Percentiles rank a stretch among this genome's conserved stretches.
phyloP scores from a whole-genome alignment of 2,797 vertebrate species.

The Pteropus rufus region DNA sequence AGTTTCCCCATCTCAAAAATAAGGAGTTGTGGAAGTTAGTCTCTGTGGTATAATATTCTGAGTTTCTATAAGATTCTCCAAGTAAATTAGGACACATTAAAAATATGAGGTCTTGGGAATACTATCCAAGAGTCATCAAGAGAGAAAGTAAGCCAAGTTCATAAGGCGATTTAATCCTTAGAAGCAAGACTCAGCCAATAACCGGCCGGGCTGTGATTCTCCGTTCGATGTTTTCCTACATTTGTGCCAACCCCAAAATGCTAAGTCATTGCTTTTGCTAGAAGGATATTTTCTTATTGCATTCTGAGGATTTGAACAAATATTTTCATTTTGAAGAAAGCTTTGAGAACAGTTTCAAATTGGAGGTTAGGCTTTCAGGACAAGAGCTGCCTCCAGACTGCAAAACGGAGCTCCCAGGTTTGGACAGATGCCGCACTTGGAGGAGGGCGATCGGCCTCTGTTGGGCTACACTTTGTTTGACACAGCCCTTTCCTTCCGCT shows the following conservation, averaged over 20 bases:
- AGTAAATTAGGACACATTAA: constrained; percentile 54
- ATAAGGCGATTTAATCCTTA: constrained; percentile 62
- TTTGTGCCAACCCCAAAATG: constrained; percentile 69
- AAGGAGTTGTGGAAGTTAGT: not conserved
- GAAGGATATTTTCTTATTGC: constrained; percentile 78
- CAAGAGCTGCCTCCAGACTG: constrained; percentile 7
- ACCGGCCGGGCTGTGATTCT: constrained; percentile 45
- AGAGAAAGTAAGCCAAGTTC: constrained; percentile 70
- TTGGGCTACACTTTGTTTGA: not conserved
- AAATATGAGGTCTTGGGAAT: constrained; percentile 56
- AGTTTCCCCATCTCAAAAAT: constrained; percentile 36
- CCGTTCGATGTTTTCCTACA: constrained; percentile 65
- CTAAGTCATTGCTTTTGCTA: constrained; percentile 80
- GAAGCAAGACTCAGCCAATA: constrained; percentile 65
- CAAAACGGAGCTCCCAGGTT: not conserved
- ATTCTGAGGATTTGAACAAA: constrained; percentile 79
- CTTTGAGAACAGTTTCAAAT: constrained; percentile 75
- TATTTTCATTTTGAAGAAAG: constrained; percentile 76
- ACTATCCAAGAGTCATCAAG: constrained; percentile 60
- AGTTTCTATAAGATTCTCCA: constrained; percentile 42
- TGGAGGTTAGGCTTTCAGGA: constrained; percentile 66
- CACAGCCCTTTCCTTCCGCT: not conserved
- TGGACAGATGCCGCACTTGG: not conserved
- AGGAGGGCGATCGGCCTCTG: not conserved
- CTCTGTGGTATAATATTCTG: not conserved